Evolutionary conservation across 2,113 vertebrate genomes (phyloP).

Genomic region (Leucoraja erinaceus): DNA sequence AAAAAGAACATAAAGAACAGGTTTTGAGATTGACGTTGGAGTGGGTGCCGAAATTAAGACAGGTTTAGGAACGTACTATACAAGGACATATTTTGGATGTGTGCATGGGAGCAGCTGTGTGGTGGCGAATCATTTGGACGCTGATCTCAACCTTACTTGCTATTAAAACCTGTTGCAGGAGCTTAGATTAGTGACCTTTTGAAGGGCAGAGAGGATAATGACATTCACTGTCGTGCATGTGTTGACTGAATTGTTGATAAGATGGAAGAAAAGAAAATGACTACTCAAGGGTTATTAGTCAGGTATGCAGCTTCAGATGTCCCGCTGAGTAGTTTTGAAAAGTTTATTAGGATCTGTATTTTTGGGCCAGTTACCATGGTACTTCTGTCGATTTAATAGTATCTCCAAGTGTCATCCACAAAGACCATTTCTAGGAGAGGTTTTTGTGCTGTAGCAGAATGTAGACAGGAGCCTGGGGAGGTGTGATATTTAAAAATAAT

Average conservation of each 20-base stretch:
- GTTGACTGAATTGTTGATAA: background rate
- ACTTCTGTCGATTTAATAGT: no score
- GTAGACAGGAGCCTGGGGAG: background rate
- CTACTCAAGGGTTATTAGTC: background rate
- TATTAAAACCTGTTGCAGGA: background rate
- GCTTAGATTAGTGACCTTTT: background rate
- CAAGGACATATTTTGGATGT: background rate
- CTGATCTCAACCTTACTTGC: background rate
- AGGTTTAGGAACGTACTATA: background rate
- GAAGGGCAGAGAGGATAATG: background rate
- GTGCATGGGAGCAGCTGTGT: background rate
- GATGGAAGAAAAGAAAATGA: background rate
- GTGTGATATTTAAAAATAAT: background rate
- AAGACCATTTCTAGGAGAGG: background rate
- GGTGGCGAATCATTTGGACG: background rate
- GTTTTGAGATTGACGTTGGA: no score
- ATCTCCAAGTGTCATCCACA: background rate
- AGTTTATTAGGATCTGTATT: background rate
- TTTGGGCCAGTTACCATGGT: background rate
- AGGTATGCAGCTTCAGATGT: background rate
- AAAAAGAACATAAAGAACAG: no score
- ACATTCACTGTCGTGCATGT: background rate
- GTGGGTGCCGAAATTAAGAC: no score
- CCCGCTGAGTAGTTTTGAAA: background rate
- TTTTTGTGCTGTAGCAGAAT: background rate